Percentiles rank a stretch among this genome's conserved stretches.
phyloP scores from a whole-genome alignment of 2,113 vertebrate genomes.

The Neolamprologus modestus region DNA sequence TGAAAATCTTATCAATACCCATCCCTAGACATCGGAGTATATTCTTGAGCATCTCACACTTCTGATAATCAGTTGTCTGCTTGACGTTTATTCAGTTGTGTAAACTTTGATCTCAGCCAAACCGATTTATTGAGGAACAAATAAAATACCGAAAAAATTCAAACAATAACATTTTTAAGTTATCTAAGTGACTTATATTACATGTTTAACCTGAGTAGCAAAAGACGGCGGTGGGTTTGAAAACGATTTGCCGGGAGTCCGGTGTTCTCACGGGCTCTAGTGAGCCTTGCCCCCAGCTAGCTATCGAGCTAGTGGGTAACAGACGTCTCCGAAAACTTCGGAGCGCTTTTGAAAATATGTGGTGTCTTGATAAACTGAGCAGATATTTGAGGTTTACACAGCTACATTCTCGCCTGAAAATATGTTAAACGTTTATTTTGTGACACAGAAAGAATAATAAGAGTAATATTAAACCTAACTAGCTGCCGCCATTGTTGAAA shows the following conservation, averaged over 20 bases:
- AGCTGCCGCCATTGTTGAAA: neutral
- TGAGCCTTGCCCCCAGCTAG: fast-evolving
- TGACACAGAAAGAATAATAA: neutral
- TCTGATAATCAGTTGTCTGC: no score
- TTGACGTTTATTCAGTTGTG: no score
- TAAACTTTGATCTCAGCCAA: no score
- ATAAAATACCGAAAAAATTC: no score
- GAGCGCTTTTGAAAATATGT: fast-evolving
- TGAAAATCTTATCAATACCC: no score
- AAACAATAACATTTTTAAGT: no score
- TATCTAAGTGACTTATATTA: no score
- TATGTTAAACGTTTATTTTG: neutral
- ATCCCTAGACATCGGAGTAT: no score
- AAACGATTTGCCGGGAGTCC: fast-evolving
- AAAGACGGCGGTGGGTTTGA: neutral
- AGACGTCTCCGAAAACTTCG: fast-evolving
- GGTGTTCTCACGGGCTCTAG: fast-evolving
- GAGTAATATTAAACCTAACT: neutral
- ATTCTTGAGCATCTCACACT: no score
- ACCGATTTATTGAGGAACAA: no score
- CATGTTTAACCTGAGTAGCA: no score
- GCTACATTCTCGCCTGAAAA: fast-evolving
- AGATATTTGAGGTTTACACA: neutral
- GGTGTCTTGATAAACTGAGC: neutral
- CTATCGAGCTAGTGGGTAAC: neutral